Percentiles rank a stretch among this genome's conserved stretches.
Conservation (phyloP, 2,888 invertebrate species). For the Teleiodes luculella region DNA sequence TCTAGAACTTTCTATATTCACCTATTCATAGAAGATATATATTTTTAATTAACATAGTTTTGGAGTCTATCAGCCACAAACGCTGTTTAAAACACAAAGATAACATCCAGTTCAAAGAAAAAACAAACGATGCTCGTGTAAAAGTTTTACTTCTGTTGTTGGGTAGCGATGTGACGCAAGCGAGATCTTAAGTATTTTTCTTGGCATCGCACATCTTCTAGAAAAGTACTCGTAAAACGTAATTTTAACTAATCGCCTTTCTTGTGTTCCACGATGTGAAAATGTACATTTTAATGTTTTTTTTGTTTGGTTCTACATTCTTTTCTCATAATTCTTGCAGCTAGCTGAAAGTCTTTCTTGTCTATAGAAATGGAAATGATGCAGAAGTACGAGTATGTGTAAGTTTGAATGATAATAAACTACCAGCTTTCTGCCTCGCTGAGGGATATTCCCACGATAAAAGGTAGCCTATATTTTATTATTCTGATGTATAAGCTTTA, state of each 20-base stretch:
- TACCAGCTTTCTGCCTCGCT: no score
- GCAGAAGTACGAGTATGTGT: no score
- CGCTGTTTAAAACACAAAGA: conserved; percentile 23
- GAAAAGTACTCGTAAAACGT: conserved; percentile 15
- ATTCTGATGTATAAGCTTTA: no score
- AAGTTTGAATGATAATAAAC: no score
- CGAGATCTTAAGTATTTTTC: conserved; percentile 21
- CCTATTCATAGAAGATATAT: not conserved
- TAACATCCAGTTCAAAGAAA: conserved; percentile 23
- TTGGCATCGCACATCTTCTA: conserved; percentile 20
- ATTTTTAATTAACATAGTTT: not conserved
- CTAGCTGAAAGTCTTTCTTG: no score
- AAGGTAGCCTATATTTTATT: no score
- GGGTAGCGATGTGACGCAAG: conserved; percentile 35
- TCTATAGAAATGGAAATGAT: no score
- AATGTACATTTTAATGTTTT: not conserved
- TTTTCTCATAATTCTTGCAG: no score
- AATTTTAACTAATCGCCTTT: not conserved
- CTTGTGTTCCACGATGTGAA: not conserved
- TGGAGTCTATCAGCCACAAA: conserved; percentile 16
- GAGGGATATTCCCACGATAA: no score
- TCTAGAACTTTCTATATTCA: not conserved
- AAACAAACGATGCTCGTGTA: conserved; percentile 23
- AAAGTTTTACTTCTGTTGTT: conserved; percentile 25
- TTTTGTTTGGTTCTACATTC: not conserved